Conservation (phyloP, 2,113 vertebrate genomes). For the Gnathonemus longibarbis region DNA sequence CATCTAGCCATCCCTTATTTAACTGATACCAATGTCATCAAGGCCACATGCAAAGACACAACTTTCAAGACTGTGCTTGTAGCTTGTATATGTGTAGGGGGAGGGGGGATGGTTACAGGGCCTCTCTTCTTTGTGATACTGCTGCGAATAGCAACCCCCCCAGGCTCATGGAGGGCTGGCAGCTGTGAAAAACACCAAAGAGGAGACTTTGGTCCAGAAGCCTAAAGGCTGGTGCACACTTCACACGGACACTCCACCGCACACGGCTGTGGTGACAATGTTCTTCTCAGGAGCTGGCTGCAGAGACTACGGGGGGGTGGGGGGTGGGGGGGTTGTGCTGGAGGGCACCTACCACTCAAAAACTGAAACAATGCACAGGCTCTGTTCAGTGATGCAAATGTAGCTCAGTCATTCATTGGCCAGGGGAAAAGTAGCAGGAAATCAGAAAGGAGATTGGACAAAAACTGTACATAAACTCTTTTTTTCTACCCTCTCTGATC, state of each 20-base stretch:
- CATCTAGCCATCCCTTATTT: background rate
- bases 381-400: background rate
- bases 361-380: background rate
- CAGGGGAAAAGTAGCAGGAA: background rate
- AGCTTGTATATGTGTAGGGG: background rate
- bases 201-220: slow-evolving; percentile 4
- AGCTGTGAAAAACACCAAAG: slow-evolving; percentile 7
- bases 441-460: background rate
- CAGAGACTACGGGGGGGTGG: too few relatives aligned
- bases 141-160: background rate
- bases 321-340: background rate
- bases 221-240: background rate
- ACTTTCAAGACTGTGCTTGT: background rate
- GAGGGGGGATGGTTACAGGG: background rate
- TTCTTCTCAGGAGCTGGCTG: too few relatives aligned
- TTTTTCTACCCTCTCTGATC: background rate
- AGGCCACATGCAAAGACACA: background rate
- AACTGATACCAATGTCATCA: background rate
- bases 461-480: background rate
- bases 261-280: background rate
- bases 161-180: background rate
- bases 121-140: background rate
- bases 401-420: background rate
- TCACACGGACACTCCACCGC: background rate
- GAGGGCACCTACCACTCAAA: background rate